Evolutionary conservation across 2,113 vertebrate genomes (phyloP).

Genomic region (Nansenia antarctica): DNA sequence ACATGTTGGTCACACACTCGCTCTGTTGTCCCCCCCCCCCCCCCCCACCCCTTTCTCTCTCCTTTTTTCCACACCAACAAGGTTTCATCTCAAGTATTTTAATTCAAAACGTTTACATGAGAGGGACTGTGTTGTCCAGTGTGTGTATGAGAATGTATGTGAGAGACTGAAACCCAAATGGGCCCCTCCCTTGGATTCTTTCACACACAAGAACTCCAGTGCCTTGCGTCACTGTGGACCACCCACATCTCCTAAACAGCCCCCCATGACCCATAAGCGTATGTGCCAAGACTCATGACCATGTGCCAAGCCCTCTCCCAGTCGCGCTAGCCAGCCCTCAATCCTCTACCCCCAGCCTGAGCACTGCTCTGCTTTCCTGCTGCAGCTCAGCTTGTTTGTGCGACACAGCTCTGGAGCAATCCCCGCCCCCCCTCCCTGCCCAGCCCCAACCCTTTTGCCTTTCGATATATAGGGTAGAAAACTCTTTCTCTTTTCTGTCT

Average conservation of each 20-base stretch:
- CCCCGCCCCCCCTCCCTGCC: slow-evolving; percentile 52
- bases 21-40: slow-evolving; percentile 1
- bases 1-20: slow-evolving; percentile 67
- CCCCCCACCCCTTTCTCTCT: neutral
- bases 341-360: slow-evolving; percentile 37
- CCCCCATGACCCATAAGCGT: neutral
- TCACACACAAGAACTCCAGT: slow-evolving; percentile 22
- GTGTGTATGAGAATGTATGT: neutral
- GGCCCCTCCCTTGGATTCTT: neutral
- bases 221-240: slow-evolving; percentile 30
- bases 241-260: slow-evolving; percentile 29
- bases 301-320: slow-evolving; percentile 27
- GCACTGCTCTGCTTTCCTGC: slow-evolving; percentile 64
- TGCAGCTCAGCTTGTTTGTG: slow-evolving; percentile 73
- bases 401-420: slow-evolving; percentile 72
- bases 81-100: slow-evolving; percentile 7
- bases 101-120: neutral
- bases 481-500: slow-evolving; percentile 14
- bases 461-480: slow-evolving; percentile 27
- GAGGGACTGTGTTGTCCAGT: neutral
- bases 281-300: neutral
- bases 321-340: neutral
- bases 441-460: slow-evolving; percentile 26
- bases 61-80: neutral
- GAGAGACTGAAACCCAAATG: neutral